Evolutionary conservation across 2,113 vertebrate genomes (phyloP).

Genomic region (Rhodinocichla rosea): DNA sequence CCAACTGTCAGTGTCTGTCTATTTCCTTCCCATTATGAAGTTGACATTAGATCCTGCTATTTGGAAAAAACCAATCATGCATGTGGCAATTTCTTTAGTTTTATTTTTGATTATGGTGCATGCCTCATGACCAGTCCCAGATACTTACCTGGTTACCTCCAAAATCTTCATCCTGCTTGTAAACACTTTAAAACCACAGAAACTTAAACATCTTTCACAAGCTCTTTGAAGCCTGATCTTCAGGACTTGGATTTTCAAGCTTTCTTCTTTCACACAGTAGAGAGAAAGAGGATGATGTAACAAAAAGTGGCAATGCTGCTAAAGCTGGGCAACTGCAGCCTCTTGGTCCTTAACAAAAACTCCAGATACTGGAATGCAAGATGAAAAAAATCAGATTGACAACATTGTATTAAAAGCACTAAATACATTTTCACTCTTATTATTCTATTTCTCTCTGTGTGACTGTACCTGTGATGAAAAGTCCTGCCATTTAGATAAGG

Average conservation of each 20-base stretch:
- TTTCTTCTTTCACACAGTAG: neutral
- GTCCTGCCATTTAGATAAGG: neutral
- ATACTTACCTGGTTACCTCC: accelerated
- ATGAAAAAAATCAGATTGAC: neutral
- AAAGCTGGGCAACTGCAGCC: neutral
- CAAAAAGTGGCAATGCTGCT: neutral
- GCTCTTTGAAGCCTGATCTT: neutral
- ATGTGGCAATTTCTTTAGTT: neutral
- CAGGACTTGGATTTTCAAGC: neutral
- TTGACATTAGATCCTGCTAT: neutral
- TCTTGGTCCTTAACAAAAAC: neutral
- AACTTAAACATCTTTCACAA: neutral
- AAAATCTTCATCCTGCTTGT: neutral
- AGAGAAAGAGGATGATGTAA: neutral
- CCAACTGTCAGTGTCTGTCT: accelerated
- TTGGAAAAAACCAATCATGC: neutral
- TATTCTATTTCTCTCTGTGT: neutral
- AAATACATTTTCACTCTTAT: neutral
- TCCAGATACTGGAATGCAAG: neutral
- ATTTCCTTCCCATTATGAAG: neutral
- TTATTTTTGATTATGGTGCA: neutral
- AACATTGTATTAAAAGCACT: neutral
- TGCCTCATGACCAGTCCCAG: neutral
- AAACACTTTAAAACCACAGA: neutral
- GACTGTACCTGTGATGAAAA: neutral